Evolutionary conservation across 2,797 vertebrate genomes (phyloP).

Genomic region (Arctocebus calabarensis): DNA sequence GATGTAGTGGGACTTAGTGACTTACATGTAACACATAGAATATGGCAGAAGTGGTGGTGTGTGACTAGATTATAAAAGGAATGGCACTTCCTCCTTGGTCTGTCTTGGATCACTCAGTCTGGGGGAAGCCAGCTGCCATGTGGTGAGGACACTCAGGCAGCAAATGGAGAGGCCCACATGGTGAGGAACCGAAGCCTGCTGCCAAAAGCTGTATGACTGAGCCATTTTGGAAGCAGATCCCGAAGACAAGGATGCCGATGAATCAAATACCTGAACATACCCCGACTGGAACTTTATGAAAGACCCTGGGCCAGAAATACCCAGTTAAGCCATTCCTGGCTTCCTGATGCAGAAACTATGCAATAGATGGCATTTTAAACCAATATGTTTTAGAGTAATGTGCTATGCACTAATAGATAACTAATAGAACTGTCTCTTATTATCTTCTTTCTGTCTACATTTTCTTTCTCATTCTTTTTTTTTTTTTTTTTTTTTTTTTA

Average conservation of each 20-base stretch:
- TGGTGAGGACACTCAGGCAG: neutral
- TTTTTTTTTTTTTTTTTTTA: too few relatives aligned
- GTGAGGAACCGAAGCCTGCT: neutral
- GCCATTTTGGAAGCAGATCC: neutral
- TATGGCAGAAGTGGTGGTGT: neutral
- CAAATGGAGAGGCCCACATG: neutral
- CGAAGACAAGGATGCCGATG: neutral
- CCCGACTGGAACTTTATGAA: neutral
- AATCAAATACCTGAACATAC: neutral
- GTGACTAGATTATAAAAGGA: neutral
- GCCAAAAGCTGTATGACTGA: neutral
- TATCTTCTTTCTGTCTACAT: neutral
- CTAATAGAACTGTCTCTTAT: accelerated
- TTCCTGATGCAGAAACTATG: neutral
- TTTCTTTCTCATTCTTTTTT: neutral
- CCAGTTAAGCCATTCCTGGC: neutral
- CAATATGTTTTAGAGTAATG: neutral
- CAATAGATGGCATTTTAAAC: neutral
- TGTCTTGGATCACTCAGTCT: neutral
- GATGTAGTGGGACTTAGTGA: neutral
- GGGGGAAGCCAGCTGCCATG: neutral
- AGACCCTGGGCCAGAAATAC: neutral
- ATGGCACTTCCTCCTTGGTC: neutral
- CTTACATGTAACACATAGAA: neutral
- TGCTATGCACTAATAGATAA: neutral